Evolutionary conservation across 1,140 invertebrate genomes (phyloP), one percentile per base, ranked within the genome.

Genomic region (Heliconius congener): DNA sequence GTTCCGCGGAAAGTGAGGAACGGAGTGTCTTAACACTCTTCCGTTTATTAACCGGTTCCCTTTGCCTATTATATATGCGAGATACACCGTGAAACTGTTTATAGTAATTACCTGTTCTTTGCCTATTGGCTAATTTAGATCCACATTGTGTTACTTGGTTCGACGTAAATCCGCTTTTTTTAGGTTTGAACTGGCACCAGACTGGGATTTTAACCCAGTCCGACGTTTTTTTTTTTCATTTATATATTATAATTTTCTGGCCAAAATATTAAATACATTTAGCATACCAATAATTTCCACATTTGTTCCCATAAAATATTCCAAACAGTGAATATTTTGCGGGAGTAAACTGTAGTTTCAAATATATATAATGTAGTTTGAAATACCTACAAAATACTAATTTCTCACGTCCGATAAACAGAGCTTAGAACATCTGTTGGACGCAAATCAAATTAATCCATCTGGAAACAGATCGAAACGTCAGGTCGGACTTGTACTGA

Each of bases 381-480:
- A 76, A 81, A 81, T 73, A 73, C 55, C 79, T 66, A 78, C 76
- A 84, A 83, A 82, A 85, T 83, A 84, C 83, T 84, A 85, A 83
- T 81, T 86, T 88, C 84, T 82, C 83, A 85, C 83, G 83, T 87
- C 87, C 81, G 87, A 87, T 88, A 88, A 88, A 85, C 84, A 83
- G 80, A 85, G 84, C 85, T 85, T 85, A 88, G 84, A 89, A 91
- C 91, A 92, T 91, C 88, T 93, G 91, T 86, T 90, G 85, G 85
- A 80, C 84, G 82, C 86, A 93, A 91, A 94, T 94, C 93, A 94
- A 93, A 94, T 94, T 92, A 94, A 94, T 93, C 91, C 93, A 94
- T 94, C 92, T 93, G 86, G 87, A 86, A 91, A 88, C 90, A 91
- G 87, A 94, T 94, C 91, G 93, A 93, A 94, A 94, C 91, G 93